Percentiles rank a stretch among this genome's conserved stretches.
phyloP scores from a whole-genome alignment of 2,113 vertebrate genomes.

The Mastomys coucha region DNA sequence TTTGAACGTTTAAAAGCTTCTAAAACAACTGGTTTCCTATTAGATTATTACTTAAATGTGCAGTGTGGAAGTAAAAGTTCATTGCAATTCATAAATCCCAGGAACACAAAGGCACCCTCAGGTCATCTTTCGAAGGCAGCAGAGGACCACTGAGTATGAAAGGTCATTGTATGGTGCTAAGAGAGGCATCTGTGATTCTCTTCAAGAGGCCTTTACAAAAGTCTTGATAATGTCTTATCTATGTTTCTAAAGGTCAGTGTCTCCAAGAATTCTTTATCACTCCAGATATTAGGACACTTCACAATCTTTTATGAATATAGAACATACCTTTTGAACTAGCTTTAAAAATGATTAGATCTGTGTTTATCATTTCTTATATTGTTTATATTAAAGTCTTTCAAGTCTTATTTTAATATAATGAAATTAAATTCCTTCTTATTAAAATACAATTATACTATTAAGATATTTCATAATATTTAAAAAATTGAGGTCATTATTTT shows the following conservation, averaged over 20 bases:
- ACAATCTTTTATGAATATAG: neutral
- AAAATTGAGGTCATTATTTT: neutral
- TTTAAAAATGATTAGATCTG: neutral
- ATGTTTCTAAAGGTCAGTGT: neutral
- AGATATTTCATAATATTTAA: neutral
- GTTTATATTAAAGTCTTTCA: neutral
- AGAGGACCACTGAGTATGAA: neutral
- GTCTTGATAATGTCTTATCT: neutral
- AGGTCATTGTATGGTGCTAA: neutral
- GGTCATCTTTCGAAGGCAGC: neutral
- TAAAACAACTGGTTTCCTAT: neutral
- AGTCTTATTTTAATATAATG: neutral
- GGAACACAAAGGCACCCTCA: neutral
- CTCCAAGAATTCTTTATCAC: neutral
- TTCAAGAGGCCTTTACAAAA: neutral
- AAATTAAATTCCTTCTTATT: conserved; percentile 16
- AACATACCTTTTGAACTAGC: neutral
- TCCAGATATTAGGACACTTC: neutral
- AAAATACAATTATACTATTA: neutral
- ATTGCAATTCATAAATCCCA: neutral
- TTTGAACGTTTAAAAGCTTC: neutral
- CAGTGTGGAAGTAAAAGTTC: neutral
- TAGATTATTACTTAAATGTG: neutral
- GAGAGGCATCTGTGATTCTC: neutral
- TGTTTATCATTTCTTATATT: neutral